phyloP scores from a whole-genome alignment of 1,140 invertebrate species.

The Platorchestia sp. region DNA sequence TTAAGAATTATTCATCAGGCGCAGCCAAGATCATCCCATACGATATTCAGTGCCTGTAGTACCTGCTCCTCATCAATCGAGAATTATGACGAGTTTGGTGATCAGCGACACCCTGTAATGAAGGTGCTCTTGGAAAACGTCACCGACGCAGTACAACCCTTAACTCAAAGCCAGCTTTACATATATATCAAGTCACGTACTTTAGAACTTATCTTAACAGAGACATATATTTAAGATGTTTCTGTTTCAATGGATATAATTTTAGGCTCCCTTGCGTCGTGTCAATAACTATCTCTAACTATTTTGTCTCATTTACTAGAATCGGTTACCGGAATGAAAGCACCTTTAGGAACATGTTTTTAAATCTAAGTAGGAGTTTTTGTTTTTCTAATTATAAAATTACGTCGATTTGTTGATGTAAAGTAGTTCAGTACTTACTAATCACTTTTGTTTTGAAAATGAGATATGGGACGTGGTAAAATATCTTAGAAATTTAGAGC shows the following conservation, averaged over 20 bases:
- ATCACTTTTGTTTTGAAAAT: background rate
- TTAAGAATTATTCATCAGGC: background rate
- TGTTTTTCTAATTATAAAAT: background rate
- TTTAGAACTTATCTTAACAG: background rate
- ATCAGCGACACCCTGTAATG: background rate
- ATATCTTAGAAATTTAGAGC: no score
- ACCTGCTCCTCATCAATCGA: background rate
- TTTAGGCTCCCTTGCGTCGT: background rate
- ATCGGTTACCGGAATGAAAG: background rate
- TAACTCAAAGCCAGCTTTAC: background rate
- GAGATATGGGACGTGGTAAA: no score
- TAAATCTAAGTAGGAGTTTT: background rate
- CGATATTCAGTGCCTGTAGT: background rate
- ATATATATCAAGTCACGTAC: background rate
- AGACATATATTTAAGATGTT: background rate
- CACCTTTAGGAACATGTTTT: background rate
- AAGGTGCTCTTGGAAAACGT: background rate
- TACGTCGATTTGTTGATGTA: background rate
- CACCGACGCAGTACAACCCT: background rate
- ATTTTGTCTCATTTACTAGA: background rate
- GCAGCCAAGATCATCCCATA: background rate
- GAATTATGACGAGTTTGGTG: background rate
- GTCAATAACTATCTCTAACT: background rate
- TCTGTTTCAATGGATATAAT: background rate
- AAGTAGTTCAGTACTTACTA: background rate